Evolutionary conservation across 2,797 vertebrate genomes (phyloP).

Genomic region (Pristis pectinata): DNA sequence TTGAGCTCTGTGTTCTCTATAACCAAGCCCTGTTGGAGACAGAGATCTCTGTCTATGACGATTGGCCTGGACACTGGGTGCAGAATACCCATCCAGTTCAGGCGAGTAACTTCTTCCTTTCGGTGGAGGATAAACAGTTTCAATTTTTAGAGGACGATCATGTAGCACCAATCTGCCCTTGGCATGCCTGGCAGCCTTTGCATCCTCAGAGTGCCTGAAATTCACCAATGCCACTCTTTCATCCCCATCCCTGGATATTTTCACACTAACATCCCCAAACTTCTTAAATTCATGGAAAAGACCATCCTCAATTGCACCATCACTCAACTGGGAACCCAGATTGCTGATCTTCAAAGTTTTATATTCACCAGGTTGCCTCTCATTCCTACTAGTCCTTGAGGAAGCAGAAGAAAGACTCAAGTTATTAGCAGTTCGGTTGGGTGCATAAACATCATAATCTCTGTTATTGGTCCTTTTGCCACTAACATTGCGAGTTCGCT

Average conservation of each 20-base stretch:
- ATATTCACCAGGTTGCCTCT: slow-evolving; percentile 67
- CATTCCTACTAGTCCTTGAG: slow-evolving; percentile 24
- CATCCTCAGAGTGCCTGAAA: slow-evolving; percentile 89
- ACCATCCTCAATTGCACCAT: slow-evolving; percentile 95
- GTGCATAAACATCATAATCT: slow-evolving; percentile 28
- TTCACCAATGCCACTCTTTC: slow-evolving; percentile 93
- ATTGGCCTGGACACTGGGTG: slow-evolving; percentile 49
- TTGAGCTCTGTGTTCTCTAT: slow-evolving; percentile 89
- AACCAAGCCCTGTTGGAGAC: slow-evolving; percentile 81
- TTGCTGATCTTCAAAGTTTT: slow-evolving; percentile 96
- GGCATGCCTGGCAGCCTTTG: slow-evolving; percentile 86
- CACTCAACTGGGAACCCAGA: slow-evolving; percentile 85
- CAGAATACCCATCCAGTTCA: slow-evolving; percentile 62
- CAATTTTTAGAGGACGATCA: slow-evolving; percentile 90
- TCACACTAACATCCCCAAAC: slow-evolving; percentile 93
- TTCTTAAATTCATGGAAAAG: slow-evolving; percentile 96
- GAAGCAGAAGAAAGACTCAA: slow-evolving; percentile 28
- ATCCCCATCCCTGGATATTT: slow-evolving; percentile 85
- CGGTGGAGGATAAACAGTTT: slow-evolving; percentile 72
- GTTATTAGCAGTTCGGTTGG: slow-evolving; percentile 26
- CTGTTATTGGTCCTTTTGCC: slow-evolving; percentile 32
- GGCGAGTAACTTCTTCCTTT: slow-evolving; percentile 73
- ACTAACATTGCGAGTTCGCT: slow-evolving; percentile 28
- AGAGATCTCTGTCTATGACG: slow-evolving; percentile 69
- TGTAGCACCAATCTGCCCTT: slow-evolving; percentile 85